Evolutionary conservation across 2,888 invertebrate genomes (phyloP).

Genomic region (Ormyrus rosae): DNA sequence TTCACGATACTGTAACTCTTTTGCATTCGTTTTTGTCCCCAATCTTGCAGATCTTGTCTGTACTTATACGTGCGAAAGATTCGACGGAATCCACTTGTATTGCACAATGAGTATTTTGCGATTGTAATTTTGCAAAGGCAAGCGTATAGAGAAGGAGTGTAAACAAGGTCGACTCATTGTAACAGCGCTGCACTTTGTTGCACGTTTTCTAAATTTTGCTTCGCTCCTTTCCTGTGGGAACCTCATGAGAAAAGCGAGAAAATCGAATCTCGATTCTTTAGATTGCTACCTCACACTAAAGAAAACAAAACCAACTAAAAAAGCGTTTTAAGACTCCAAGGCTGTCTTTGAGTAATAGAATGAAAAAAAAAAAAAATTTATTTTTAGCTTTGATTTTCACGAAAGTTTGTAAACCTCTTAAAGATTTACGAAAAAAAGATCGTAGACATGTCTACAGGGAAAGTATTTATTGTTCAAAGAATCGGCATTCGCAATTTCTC

Average conservation of each 20-base stretch:
- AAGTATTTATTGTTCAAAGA: slow-evolving; percentile 29
- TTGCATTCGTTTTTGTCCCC: neutral
- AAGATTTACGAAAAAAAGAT: too few species aligned
- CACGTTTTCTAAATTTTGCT: too few species aligned
- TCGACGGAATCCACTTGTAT: slow-evolving; percentile 1
- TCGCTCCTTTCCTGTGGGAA: neutral
- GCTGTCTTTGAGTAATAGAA: too few species aligned
- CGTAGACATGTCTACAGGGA: neutral
- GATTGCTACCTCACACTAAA: neutral
- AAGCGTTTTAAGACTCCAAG: too few species aligned
- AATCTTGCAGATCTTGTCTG: neutral
- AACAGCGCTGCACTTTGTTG: too few species aligned
- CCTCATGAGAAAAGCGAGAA: neutral
- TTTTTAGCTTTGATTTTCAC: too few species aligned
- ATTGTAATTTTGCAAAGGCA: slow-evolving; percentile 31
- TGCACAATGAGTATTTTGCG: slow-evolving; percentile 30
- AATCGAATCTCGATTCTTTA: slow-evolving; percentile 28
- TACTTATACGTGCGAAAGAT: neutral
- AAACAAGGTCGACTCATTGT: neutral
- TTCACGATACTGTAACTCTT: neutral
- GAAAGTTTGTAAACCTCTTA: too few species aligned
- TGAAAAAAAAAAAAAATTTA: too few species aligned
- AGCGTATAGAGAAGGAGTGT: neutral
- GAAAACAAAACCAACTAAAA: too few species aligned
- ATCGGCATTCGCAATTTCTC: slow-evolving; percentile 14